phyloP scores from a whole-genome alignment of 2,888 invertebrate species.

The Drosophila aldrichi region DNA sequence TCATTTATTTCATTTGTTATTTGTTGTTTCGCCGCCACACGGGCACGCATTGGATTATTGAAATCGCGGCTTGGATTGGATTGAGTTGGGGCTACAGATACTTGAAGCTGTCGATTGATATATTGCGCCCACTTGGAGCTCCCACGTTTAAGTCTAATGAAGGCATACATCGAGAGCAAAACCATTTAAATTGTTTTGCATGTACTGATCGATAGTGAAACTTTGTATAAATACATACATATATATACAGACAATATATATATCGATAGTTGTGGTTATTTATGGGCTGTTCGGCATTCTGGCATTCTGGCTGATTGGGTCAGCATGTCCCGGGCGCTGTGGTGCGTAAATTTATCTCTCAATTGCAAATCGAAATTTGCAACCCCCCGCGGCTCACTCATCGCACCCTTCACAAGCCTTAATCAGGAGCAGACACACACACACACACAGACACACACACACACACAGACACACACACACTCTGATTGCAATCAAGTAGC shows the following conservation, averaged over 20 bases:
- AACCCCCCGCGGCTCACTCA: constrained; percentile 56
- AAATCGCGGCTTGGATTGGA: constrained; percentile 36
- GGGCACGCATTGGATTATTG: constrained; percentile 51
- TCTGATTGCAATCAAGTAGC: constrained; percentile 69
- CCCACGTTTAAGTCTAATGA: constrained; percentile 69
- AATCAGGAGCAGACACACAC: constrained; percentile 54
- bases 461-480: constrained; percentile 4
- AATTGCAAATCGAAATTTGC: constrained; percentile 46
- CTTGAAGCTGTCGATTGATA: constrained; percentile 63
- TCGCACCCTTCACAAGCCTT: constrained; percentile 42
- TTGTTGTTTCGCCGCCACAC: constrained; percentile 69
- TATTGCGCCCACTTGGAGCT: constrained; percentile 65
- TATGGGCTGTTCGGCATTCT: constrained; percentile 14
- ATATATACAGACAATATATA: neutral
- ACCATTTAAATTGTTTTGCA: constrained; percentile 49
- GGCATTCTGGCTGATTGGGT: constrained; percentile 68
- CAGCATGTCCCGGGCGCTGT: constrained; percentile 58
- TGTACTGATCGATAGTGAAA: constrained; percentile 37
- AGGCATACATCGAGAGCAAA: constrained; percentile 19
- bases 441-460: constrained; percentile 5
- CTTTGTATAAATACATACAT: neutral
- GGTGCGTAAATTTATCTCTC: constrained; percentile 72
- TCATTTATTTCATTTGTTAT: constrained; percentile 65
- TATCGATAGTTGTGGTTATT: constrained; percentile 37
- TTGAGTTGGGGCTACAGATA: constrained; percentile 45